phyloP scores from a whole-genome alignment of 2,888 invertebrate genomes.

The Harpagoxenus sublaevis region DNA sequence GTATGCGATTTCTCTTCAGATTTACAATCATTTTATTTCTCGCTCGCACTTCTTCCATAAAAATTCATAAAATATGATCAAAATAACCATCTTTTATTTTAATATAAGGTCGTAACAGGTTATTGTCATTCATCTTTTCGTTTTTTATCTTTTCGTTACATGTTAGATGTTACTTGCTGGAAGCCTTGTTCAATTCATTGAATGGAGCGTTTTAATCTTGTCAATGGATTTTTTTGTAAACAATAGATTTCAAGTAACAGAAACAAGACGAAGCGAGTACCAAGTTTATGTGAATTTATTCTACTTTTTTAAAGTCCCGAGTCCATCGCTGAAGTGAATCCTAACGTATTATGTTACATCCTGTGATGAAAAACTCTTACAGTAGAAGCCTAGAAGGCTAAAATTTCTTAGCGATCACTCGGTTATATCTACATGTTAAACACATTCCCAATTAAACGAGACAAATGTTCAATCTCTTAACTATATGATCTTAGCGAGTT shows the following conservation, averaged over 20 bases:
- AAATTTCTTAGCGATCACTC: neutral
- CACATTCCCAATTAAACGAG: neutral
- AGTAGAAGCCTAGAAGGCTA: neutral
- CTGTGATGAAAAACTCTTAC: neutral
- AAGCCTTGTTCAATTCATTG: neutral
- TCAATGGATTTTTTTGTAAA: neutral
- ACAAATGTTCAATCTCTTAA: neutral
- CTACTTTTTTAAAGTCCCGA: neutral
- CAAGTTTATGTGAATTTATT: neutral
- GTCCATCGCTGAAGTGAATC: neutral
- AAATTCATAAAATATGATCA: neutral
- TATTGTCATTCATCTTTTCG: neutral
- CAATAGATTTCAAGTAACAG: neutral
- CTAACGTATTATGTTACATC: neutral
- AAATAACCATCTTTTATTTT: neutral
- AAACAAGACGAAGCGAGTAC: neutral
- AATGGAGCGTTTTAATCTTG: neutral
- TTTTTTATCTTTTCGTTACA: neutral
- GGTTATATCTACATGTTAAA: neutral
- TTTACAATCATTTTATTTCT: slow-evolving; percentile 5
- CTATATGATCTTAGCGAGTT: neutral
- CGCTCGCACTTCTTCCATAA: neutral
- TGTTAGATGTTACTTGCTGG: neutral
- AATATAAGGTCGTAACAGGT: neutral
- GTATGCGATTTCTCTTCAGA: neutral